A percentile compares a stretch with the other conserved stretches of the same genome.
These are phyloP conservation scores for Taurulus bubalis DNA, from an alignment of 2,113 vertebrate genomes.

Conservation along the genomic window DNA sequence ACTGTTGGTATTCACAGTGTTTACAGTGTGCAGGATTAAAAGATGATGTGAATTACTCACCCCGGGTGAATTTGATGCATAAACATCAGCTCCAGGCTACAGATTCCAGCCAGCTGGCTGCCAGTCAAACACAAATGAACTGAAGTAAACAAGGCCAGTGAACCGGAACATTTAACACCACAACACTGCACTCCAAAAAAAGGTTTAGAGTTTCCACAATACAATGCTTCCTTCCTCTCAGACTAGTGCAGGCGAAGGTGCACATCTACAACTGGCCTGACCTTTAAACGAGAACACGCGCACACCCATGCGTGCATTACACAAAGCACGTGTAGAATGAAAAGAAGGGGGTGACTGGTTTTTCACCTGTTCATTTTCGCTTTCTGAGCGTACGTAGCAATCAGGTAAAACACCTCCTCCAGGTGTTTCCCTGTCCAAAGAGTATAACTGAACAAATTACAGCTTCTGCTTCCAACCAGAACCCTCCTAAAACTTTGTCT, in stretches of 20 bases:
- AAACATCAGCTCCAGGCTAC: not conserved
- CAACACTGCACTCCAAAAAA: not conserved
- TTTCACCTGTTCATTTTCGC: constrained; percentile 47
- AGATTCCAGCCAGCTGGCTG: not conserved
- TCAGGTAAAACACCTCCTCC: constrained; percentile 26
- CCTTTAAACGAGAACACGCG: not conserved
- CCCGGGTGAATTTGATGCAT: not conserved
- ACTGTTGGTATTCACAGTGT: not conserved
- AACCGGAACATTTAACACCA: not conserved
- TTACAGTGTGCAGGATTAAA: constrained; percentile 7
- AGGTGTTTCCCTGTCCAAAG: constrained; percentile 48
- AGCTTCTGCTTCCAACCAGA: not conserved
- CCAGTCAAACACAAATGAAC: not conserved
- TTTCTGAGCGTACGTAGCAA: constrained; percentile 38
- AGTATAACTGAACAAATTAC: constrained; percentile 30
- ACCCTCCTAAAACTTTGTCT: not conserved
- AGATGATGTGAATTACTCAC: not conserved
- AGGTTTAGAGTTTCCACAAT: not conserved
- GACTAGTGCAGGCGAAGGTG: not conserved
- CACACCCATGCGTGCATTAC: not conserved
- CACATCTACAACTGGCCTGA: not conserved
- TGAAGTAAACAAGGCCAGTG: not conserved
- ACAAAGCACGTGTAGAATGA: constrained; percentile 39
- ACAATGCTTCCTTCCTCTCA: not conserved
- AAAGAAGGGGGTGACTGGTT: constrained; percentile 21